These are phyloP conservation scores for Mastomys natalensis DNA, from an alignment of 2,113 vertebrate species.

Conservation along the genomic window DNA sequence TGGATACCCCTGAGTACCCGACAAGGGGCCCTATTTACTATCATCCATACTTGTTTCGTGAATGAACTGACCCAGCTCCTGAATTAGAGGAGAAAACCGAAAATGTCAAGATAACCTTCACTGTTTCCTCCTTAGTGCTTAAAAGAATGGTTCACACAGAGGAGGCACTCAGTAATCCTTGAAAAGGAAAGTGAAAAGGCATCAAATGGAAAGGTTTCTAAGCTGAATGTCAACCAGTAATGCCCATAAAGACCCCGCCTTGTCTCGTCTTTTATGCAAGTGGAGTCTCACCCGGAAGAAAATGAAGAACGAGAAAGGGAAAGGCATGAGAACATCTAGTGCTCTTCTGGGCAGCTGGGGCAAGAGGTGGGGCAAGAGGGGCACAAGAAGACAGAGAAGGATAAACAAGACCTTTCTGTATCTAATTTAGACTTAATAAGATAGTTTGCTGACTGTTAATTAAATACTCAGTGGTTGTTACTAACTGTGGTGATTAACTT, in stretches of 20 bases:
- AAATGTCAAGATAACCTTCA: conserved; percentile 31
- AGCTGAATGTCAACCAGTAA: not conserved
- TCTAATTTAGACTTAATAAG: conserved; percentile 84
- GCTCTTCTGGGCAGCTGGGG: not conserved
- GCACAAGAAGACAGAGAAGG: conserved; percentile 69
- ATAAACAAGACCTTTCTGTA: conserved; percentile 81
- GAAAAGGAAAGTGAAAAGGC: not conserved
- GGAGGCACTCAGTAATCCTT: conserved; percentile 20
- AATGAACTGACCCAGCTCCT: not conserved
- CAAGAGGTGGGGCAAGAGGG: not conserved
- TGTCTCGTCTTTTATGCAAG: not conserved
- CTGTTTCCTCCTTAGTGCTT: not conserved
- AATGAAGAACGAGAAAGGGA: conserved; percentile 13
- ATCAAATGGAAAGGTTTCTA: not conserved
- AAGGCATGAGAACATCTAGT: not conserved
- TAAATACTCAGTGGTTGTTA: conserved; percentile 87
- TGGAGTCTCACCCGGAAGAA: not conserved
- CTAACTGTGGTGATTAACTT: conserved; percentile 87
- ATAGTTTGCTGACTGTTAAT: conserved; percentile 87
- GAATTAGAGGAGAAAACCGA: conserved; percentile 11
- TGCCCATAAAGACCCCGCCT: not conserved
- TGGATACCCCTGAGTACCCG: not conserved
- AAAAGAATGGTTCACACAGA: not conserved
- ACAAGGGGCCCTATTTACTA: not conserved
- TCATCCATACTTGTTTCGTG: not conserved